Base-by-base conservation (phyloP, 2,888 invertebrate species). In the Trissoscelio sp. region DNA sequence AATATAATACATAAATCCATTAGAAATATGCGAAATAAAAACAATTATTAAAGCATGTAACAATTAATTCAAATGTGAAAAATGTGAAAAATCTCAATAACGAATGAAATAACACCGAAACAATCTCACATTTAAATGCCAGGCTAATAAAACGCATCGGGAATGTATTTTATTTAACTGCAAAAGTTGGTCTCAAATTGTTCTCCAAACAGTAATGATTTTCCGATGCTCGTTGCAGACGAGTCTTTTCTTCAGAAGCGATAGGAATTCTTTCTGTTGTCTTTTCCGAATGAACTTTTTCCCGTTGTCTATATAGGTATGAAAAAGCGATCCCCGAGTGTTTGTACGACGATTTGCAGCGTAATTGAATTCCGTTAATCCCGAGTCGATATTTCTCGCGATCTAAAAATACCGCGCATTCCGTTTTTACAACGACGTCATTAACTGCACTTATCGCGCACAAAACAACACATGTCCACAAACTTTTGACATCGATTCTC, bases 301-400 rank as follows among this genome's bases (percentile, higher is more conserved):
- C n/a, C 4, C 28, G 9, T n/a, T 46, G 66, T 37, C 64, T 74
- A 57, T 66, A 66, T 55, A 74, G 31, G 28, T 39, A 60, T 77
- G 53, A 60, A 67, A 77, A 77, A 58, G 31, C 75, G 67, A 77
- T 77, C 58, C 24, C 16, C 48, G 60, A 77, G 67, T 53, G 60
- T 69, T 69, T 77, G 69, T 34, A 60, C 69, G 55, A 51, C 77
- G 55, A 77, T 77, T 77, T 62, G 62, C 69, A 44, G 77, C 12
- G 62, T 77, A 77, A 77, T 77, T 77, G 62, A 77, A 77, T 77
- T 77, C 77, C 77, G 55, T 77, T 77, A 77, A 77, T 69, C 69
- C 46, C 20, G 42, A 77, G 60, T 72, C 60, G 48, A 72, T 60
- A 62, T 53, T 62, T 42, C 7, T 20, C 51, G 34, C 51, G 51